Conservation (phyloP, 2,888 invertebrate genomes). For the Mantis religiosa region DNA sequence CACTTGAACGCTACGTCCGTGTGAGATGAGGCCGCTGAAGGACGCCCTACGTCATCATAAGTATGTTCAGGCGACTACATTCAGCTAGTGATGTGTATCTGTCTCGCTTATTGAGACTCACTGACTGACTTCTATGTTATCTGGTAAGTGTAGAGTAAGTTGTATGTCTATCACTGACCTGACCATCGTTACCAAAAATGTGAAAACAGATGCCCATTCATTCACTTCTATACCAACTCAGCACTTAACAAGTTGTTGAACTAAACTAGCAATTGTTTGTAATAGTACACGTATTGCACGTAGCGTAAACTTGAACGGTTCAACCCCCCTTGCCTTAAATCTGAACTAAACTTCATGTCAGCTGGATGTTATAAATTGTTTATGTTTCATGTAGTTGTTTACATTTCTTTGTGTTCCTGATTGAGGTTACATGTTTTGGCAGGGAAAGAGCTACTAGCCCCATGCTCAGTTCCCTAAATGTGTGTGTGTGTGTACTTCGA, state of each 20-base stretch:
- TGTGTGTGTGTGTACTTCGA: background rate
- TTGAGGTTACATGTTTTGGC: background rate
- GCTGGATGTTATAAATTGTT: background rate
- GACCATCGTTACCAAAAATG: too few relatives aligned
- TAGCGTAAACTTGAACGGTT: background rate
- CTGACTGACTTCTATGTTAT: background rate
- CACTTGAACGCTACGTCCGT: constrained; percentile 2
- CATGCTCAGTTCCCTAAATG: background rate
- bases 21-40: background rate
- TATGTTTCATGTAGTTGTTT: too few relatives aligned
- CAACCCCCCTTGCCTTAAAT: background rate
- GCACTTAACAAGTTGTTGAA: background rate
- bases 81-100: background rate
- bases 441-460: background rate
- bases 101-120: background rate
- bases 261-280: background rate
- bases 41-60: background rate
- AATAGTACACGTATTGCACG: background rate
- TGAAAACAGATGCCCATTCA: background rate
- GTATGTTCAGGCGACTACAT: background rate
- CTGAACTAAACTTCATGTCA: background rate
- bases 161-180: background rate
- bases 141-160: background rate
- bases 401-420: background rate
- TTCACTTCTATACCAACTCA: background rate